Evolutionary conservation across 2,113 vertebrate genomes (phyloP).

Genomic region (Brachypteracias leptosomus): DNA sequence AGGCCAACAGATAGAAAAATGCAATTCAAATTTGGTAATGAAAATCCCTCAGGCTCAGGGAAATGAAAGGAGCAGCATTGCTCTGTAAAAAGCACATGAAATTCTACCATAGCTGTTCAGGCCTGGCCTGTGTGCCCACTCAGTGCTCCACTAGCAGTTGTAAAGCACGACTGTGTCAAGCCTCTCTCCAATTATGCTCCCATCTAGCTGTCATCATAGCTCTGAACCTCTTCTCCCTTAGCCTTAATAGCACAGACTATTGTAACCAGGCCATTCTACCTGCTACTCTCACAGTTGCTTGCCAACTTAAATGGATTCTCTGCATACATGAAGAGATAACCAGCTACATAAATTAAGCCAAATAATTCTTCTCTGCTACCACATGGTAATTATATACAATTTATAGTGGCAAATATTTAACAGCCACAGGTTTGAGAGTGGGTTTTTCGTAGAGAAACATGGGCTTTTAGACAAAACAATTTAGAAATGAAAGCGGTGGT

Average conservation of each 20-base stretch:
- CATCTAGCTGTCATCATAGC: background rate
- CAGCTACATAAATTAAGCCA: background rate
- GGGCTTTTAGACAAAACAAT: background rate
- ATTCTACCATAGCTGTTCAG: background rate
- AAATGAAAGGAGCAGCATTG: background rate
- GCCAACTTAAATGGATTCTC: background rate
- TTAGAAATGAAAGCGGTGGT: background rate
- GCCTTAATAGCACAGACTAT: background rate
- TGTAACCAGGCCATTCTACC: background rate
- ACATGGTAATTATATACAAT: background rate
- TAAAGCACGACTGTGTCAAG: background rate
- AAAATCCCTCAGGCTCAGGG: background rate
- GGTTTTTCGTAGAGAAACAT: background rate
- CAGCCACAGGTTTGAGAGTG: background rate
- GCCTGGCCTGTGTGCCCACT: background rate
- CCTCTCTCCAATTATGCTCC: background rate
- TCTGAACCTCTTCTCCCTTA: background rate
- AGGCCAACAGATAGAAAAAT: background rate
- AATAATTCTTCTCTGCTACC: background rate
- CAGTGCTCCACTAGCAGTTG: accelerated
- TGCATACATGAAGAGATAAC: background rate
- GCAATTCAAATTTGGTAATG: background rate
- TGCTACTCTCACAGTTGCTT: background rate
- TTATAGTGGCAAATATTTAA: background rate
- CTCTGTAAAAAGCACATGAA: background rate